Evolutionary conservation across 92 coral and sea anemone species (phyloP), one percentile per base, ranked within the genome.

Genomic region (Porites rus): DNA sequence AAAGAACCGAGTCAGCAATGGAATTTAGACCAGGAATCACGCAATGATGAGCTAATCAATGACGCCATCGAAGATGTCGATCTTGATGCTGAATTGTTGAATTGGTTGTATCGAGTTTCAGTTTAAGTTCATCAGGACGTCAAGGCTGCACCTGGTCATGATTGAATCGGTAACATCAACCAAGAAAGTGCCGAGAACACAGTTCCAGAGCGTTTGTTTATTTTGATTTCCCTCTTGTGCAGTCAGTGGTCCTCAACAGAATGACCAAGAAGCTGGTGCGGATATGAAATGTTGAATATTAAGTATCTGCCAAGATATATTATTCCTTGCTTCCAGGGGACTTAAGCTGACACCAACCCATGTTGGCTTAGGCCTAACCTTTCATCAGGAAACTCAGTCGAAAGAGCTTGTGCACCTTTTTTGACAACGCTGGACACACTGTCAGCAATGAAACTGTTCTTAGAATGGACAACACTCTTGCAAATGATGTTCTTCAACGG

Each of bases 361-460:
- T 58, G 59, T 92, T 77, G 93, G 93, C 62, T 43, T 93, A 10
- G 95, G 96, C 22, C 94, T 91, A 12, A 88, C 96, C 22, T 50
- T 93, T 64, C 96, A 93, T 78, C 96, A 91, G 81, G 96, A 94
- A 75, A 93, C 92, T 25, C 72, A 91, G 10, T 93, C 94, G 31
- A 89, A 91, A 93, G 67, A 80, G 90, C 58, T 69, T 93, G 53
- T 71, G 31, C 3, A 28, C 4, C 31, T 28, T 28, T 28, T 28
- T 2, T 28, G 25, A 90, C 77, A 80, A 93, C 3, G 95, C 93
- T 51, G 95, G 93, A 0, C 95, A 89, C 71, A 80, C 88, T 14
- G 79, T 89, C 21, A 89, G 91, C 63, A 85, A 92, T 53, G 95
- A 89, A 11, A 76, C 93, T 28, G 81, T 81, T 25, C 89, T 92